These are phyloP conservation scores for Falco biarmicus DNA, from an alignment of 2,797 vertebrate genomes.

Conservation along the genomic window DNA sequence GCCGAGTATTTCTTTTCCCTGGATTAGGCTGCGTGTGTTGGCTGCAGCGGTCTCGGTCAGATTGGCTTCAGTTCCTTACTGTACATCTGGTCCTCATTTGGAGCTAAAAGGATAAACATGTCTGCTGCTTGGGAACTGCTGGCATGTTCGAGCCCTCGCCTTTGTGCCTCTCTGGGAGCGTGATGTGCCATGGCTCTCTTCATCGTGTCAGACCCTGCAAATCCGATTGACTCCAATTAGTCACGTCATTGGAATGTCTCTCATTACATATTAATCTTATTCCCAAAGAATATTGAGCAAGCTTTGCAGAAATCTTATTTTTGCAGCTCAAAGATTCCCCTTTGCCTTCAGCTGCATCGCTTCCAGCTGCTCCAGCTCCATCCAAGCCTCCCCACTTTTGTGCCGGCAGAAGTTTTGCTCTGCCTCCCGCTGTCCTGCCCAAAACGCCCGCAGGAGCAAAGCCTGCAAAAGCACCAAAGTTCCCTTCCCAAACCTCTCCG, in stretches of 20 bases:
- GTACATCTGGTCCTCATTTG: conserved; percentile 69
- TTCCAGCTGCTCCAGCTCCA: neutral
- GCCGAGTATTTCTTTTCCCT: neutral
- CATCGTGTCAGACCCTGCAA: neutral
- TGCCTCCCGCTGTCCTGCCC: neutral
- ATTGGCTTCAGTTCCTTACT: neutral
- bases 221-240: conserved; percentile 3
- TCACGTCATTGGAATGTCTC: conserved; percentile 32
- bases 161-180: conserved; percentile 11
- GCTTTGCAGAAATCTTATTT: neutral
- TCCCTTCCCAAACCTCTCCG: neutral
- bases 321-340: neutral
- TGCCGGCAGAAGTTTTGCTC: neutral
- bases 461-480: neutral
- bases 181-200: neutral
- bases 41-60: neutral
- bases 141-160: neutral
- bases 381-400: neutral
- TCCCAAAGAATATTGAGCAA: neutral
- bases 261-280: neutral
- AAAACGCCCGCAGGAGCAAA: neutral
- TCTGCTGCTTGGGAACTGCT: conserved; percentile 25
- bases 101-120: conserved; percentile 51
- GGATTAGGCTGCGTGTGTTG: neutral
- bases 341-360: neutral